phyloP scores from a whole-genome alignment of 92 coral and sea anemone species.

The Epizoanthus rinbou region DNA sequence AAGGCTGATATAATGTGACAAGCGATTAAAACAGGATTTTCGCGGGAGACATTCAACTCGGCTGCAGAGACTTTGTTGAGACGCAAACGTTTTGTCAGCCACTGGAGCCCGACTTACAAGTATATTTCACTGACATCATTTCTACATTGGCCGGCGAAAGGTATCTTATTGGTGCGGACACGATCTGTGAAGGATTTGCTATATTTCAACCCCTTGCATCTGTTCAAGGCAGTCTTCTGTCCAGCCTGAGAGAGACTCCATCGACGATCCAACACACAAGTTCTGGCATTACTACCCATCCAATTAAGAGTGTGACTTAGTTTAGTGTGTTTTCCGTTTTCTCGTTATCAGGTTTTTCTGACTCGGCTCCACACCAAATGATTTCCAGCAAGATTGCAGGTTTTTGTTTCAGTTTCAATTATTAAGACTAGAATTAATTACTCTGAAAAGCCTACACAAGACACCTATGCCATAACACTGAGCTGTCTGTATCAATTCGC shows the following conservation, averaged over 20 bases:
- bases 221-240: background rate
- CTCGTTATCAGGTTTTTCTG: too few relatives aligned
- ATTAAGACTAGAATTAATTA: too few relatives aligned
- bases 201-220: background rate
- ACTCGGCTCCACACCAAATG: too few relatives aligned
- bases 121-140: background rate
- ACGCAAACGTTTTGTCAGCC: background rate
- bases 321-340: too few relatives aligned
- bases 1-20: background rate
- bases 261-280: background rate
- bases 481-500: too few relatives aligned
- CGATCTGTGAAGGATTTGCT: slow-evolving; percentile 2
- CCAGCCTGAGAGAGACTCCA: background rate
- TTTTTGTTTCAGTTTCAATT: too few relatives aligned
- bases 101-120: background rate
- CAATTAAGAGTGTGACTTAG: too few relatives aligned
- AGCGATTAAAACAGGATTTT: background rate
- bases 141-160: background rate
- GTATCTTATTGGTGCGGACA: slow-evolving; percentile 11
- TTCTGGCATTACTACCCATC: background rate
- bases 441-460: too few relatives aligned
- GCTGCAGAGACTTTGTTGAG: slow-evolving; percentile 5
- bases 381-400: too few relatives aligned
- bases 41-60: background rate
- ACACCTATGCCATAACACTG: too few relatives aligned